Evolutionary conservation across 2,113 vertebrate genomes (phyloP), one percentile per base, ranked within the genome.

Genomic region (Scatophagus argus): DNA sequence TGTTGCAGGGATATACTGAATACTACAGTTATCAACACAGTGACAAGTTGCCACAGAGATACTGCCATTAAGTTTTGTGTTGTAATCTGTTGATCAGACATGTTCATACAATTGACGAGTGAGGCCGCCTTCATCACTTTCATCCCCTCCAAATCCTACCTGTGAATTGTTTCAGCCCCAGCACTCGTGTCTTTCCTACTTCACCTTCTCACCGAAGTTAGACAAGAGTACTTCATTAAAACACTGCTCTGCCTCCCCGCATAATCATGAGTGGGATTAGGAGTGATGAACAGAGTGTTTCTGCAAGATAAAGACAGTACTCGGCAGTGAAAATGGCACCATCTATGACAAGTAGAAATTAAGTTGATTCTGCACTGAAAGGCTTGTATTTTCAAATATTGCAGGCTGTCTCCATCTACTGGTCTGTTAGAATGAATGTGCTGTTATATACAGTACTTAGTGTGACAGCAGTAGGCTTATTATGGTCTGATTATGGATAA

Each of bases 331-430:
- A 64, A 82, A 29, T 25, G 27, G 34, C 14, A 23, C n/a, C n/a
- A 13, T 41, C 21, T 12, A 5, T 39, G 51, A 44, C 25, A 46
- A 63, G 19, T 47, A 19, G 39, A 49, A 38, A 10, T 21, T 16
- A n/a, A 19, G 39, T 2, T 0, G 8, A 12, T 25, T 9, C 12
- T 46, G 51, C 51, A 6, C 38, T 4, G 8, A 49, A 7, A 16
- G 29, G 17, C 1, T 31, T 49, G 23, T 60, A n/a, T 23, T 51
- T 43, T 69, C 21, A 81, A 74, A 36, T 8, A 14, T 27, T 81
- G 67, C 63, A 17, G 6, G 3, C 6, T 79, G 69, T 74, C 78
- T 38, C 87, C 90, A 87, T 74, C 90, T 90, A 21, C 54, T 80
- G 89, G 77, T n/a, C 27, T 3, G 76, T 23, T 54, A 14, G 27